Percentiles rank a stretch among this genome's conserved stretches.
These are phyloP conservation scores for Cyclopterus lumpus DNA, from an alignment of 2,797 vertebrate species.

Conservation along the genomic window DNA sequence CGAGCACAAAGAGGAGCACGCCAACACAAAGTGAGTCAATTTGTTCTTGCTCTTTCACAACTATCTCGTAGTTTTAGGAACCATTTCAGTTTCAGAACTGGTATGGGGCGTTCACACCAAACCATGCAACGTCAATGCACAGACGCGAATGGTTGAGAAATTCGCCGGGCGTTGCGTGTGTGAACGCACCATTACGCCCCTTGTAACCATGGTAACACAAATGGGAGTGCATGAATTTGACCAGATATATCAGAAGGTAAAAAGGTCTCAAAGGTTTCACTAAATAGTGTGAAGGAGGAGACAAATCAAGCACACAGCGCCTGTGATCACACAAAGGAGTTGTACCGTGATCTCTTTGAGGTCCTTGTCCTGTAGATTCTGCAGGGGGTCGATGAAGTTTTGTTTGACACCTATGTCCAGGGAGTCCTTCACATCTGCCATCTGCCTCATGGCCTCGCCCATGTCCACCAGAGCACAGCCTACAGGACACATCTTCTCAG, in stretches of 20 bases:
- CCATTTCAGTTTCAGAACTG: no score
- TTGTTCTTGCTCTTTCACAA: background rate
- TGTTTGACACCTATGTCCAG: slow-evolving; percentile 95
- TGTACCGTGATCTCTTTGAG: slow-evolving; percentile 93
- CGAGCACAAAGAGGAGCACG: background rate
- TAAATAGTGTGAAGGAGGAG: no score
- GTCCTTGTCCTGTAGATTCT: slow-evolving; percentile 94
- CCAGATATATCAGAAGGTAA: background rate
- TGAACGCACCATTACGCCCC: no score
- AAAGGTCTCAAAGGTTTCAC: no score
- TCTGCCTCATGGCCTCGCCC: slow-evolving; percentile 93
- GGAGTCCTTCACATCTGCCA: slow-evolving; percentile 94
- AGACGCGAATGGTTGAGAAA: no score
- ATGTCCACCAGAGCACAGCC: slow-evolving; percentile 89
- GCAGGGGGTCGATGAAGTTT: slow-evolving; percentile 94
- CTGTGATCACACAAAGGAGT: no score
- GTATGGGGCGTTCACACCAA: no score
- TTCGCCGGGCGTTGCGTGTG: no score
- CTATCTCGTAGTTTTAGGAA: no score
- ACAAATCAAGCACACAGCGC: no score
- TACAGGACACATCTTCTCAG: slow-evolving; percentile 36
- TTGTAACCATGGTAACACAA: background rate
- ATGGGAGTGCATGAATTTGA: background rate
- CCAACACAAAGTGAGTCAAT: background rate
- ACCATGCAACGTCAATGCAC: no score